Evolutionary conservation across 2,888 invertebrate genomes (phyloP), one percentile per base, ranked within the genome.

Genomic region (Heliconius hortense): DNA sequence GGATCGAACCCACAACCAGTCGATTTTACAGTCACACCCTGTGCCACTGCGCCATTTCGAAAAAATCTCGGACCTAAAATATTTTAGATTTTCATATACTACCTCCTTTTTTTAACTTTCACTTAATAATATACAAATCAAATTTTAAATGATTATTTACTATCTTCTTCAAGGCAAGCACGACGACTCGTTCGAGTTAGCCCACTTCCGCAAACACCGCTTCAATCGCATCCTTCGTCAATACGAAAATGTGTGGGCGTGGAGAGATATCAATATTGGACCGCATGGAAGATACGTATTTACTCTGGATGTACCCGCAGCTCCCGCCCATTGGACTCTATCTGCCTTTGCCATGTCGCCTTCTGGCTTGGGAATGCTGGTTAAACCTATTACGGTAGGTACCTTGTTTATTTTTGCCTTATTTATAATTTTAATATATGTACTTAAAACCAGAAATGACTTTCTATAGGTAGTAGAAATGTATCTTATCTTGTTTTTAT

Each of bases 221-320:
- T 98, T 98, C 88, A 98, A 97, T 90, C 95, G 98, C 77, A 96
- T 98, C 77, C 97, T 97, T 86, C 95, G 98, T 0, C 97, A 98
- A 86, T 99, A 98, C 90, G 98, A 98, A 84, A 98, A 98, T 89
- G 97, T 97, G 76, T 99, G 99, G 99, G 91, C 98, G 73, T 99
- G 99, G 99, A 96, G 96, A 79, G 98, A 98, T 90, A 96, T 98
- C 72, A 98, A 98, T 89, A 98, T 98, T 84, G 98, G 97, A 0
- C 98, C 98, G 28, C 98, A 98, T 89, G 98, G 98, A 0, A 96
- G 98, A 10, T 97, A 95, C 85, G 97, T 98, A 76, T 98, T 98
- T 90, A 97, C 97, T 75, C 43, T 70, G 74, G 80, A 79, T 79
- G 82, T 83, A 75, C 84, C 82, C 1, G 82, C 89, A 84, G 83